Base-by-base conservation (phyloP, 1,140 invertebrate species). In the Neelides sp. region DNA sequence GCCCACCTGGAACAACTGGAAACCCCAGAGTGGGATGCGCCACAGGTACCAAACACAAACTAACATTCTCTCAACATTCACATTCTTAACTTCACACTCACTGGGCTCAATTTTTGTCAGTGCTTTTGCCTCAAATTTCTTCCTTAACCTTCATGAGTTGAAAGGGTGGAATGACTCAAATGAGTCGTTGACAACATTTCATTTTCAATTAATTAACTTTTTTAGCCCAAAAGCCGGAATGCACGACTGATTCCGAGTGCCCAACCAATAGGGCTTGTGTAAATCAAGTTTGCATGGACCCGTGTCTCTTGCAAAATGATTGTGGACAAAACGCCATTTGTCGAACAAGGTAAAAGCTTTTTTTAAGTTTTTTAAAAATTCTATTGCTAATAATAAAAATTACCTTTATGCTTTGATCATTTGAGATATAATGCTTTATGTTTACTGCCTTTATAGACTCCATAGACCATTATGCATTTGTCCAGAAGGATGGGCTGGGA, bases 401-500 rank as follows among this genome's bases (percentile, higher is more conserved):
- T 34, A 10, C 30, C 8, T 34, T 34, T 34, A 34, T 34, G n/a
- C n/a, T n/a, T n/a, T n/a, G n/a, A n/a, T n/a, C n/a, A n/a, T n/a
- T n/a, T n/a, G n/a, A n/a, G n/a, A n/a, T n/a, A n/a, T n/a, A n/a
- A n/a, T n/a, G n/a, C n/a, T n/a, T n/a, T n/a, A n/a, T n/a, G n/a
- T n/a, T n/a, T n/a, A n/a, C n/a, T n/a, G n/a, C n/a, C n/a, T n/a
- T n/a, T n/a, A n/a, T n/a, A n/a, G 49, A 44, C 8, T 41, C 12
- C 54, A 56, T 43, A 32, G 48, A n/a, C 54, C 54, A 15, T n/a
- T 43, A n/a, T 56, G 54, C 24, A 75, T 75, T 54, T 92, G 88
- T 68, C 83, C 82, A 22, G 74, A 78, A 37, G 83, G 83, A 35
- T 86, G 81, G 68, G 84, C 82, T 43, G 89, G 89, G 57, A 83